Percentiles rank a stretch among this genome's conserved stretches.
Conservation (phyloP, 2,797 vertebrate species). For the Eleutherodactylus coqui region DNA sequence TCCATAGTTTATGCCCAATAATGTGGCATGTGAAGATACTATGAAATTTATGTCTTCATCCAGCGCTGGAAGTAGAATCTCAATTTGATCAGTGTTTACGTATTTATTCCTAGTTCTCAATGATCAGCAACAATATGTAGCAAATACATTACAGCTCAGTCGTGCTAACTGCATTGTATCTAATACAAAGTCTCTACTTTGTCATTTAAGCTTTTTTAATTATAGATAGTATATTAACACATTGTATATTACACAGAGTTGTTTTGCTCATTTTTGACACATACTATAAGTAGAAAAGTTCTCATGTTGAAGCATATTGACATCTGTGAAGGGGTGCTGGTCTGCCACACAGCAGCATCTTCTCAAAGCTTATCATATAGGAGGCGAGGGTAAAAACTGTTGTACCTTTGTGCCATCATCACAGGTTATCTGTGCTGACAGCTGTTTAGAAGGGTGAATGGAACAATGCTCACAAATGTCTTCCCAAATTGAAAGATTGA, state of each 20-base stretch:
- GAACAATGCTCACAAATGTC: not conserved
- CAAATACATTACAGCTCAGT: no score
- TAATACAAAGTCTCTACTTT: not conserved
- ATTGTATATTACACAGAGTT: not conserved
- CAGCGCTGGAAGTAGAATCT: not conserved
- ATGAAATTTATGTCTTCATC: conserved; percentile 5
- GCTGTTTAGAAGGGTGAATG: not conserved
- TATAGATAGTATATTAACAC: not conserved
- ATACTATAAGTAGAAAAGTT: not conserved
- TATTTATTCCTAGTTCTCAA: not conserved
- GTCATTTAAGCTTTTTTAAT: not conserved
- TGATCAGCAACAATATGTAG: not conserved
- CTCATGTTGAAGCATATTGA: not conserved
- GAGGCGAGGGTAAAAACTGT: not conserved
- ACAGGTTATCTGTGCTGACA: conserved; percentile 5
- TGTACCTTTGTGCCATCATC: conserved; percentile 8
- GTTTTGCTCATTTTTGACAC: not conserved
- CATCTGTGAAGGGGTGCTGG: not conserved
- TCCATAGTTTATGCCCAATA: conserved; percentile 20
- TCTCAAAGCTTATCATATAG: not conserved
- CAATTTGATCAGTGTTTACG: not conserved
- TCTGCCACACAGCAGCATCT: not conserved
- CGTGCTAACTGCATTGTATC: not conserved
- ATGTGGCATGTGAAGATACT: conserved; percentile 12
- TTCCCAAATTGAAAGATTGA: not conserved